phyloP scores from a whole-genome alignment of 2,888 invertebrate genomes.

The Arctia plantaginis region DNA sequence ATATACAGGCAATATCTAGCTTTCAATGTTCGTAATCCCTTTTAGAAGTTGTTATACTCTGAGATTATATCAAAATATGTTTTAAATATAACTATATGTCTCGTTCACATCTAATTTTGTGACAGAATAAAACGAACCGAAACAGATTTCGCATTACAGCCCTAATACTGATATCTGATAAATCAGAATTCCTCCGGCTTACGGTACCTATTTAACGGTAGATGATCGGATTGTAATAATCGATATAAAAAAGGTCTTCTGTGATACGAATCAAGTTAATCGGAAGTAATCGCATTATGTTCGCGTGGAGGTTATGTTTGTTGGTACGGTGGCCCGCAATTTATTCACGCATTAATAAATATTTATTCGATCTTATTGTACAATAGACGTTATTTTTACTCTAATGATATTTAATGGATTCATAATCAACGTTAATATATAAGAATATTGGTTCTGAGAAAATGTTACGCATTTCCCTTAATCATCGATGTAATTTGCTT shows the following conservation, averaged over 20 bases:
- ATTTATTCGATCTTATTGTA: slow-evolving; percentile 56
- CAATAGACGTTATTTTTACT: slow-evolving; percentile 34
- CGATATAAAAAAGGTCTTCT: slow-evolving; percentile 71
- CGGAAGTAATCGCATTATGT: slow-evolving; percentile 74
- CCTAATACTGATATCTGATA: slow-evolving; percentile 68
- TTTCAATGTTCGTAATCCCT: neutral
- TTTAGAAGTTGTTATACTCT: neutral
- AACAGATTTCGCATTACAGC: slow-evolving; percentile 29
- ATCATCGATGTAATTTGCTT: neutral
- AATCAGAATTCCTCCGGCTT: slow-evolving; percentile 72
- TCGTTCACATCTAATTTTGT: neutral
- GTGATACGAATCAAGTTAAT: slow-evolving; percentile 70
- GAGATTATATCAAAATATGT: neutral
- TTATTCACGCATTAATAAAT: slow-evolving; percentile 63
- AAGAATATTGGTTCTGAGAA: neutral
- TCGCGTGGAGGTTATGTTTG: slow-evolving; percentile 67
- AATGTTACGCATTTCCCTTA: neutral
- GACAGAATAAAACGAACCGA: neutral
- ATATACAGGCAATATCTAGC: neutral
- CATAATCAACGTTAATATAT: slow-evolving; percentile 32
- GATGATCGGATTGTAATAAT: slow-evolving; percentile 77
- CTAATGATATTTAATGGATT: slow-evolving; percentile 54
- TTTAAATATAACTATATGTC: neutral
- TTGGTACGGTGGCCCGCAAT: slow-evolving; percentile 58
- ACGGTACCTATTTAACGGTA: slow-evolving; percentile 80